These are phyloP conservation scores for Leptura quadrifasciata DNA, from an alignment of 2,888 invertebrate genomes.

Conservation along the genomic window DNA sequence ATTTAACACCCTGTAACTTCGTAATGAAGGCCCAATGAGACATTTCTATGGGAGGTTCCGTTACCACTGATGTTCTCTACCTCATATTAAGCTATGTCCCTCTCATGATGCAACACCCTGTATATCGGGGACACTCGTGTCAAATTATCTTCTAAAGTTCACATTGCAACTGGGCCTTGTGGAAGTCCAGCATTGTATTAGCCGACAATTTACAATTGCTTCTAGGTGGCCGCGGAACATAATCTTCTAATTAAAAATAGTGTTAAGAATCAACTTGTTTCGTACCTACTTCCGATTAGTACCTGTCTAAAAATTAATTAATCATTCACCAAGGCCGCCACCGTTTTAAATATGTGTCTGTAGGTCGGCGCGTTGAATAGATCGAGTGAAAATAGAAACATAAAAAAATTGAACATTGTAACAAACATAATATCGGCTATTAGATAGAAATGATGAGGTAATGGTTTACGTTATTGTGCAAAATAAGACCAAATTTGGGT, in stretches of 20 bases:
- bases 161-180: not conserved
- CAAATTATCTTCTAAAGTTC: not conserved
- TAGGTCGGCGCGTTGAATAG: conserved; percentile 30
- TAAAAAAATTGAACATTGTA: conserved; percentile 2
- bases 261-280: conserved; percentile 22
- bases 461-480: conserved; percentile 56
- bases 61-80: no score
- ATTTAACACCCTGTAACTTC: no score
- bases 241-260: conserved; percentile 20
- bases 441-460: conserved; percentile 49
- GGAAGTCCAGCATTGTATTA: not conserved
- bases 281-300: conserved; percentile 26
- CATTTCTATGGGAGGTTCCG: no score
- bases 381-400: not conserved
- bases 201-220: not conserved
- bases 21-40: no score
- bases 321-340: conserved; percentile 32
- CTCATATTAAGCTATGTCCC: no score
- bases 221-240: conserved; percentile 8
- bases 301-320: conserved; percentile 34
- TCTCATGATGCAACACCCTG: no score
- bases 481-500: conserved; percentile 66
- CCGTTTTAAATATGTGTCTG: conserved; percentile 31
- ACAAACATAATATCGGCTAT: conserved; percentile 28
- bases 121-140: no score